Base-by-base conservation (phyloP, 2,113 vertebrate genomes). In the Pangasianodon gigas region DNA sequence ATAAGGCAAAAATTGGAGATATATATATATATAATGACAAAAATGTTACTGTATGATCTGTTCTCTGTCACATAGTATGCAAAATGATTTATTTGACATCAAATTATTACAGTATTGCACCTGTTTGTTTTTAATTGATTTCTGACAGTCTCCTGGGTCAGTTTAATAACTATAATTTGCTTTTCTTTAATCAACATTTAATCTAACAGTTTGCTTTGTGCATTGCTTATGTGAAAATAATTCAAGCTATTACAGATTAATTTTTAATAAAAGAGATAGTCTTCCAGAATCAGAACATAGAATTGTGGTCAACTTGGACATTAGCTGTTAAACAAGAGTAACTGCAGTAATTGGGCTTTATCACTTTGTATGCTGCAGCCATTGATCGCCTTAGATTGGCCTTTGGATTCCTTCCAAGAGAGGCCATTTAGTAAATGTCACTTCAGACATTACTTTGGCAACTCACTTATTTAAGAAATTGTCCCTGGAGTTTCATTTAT, bases 401-500 rank as follows among this genome's bases (percentile, higher is more conserved):
- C 87, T 88, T 90, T 90, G 92, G 91, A 91, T 91, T 91, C 82
- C 65, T 83, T 90, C 87, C 90, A 91, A 84, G 85, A 62, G 84
- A 83, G 69, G 88, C 87, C 84, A 71, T 92, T 92, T 90, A 84
- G 90, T 87, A 86, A 93, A 92, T 90, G 89, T 88, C 92, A 92
- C 89, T 88, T 89, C 85, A 87, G 81, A 86, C 87, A 90, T 80
- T 85, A 85, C 86, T 84, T 91, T 88, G 80, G 89, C 80, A 89
- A 89, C 56, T 84, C 83, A 26, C n/a, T 60, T 91, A 71, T 87
- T 89, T 54, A 84, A 92, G 84, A 92, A 91, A 91, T 89, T 90
- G 91, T 90, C 91, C 90, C 90, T 88, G 87, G 88, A 82, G 89
- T 91, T 92, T 92, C 85, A 92, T 92, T 92, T 92, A 86, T 58